Percentiles rank a stretch among this genome's conserved stretches.
Conservation (phyloP, 2,888 invertebrate species). For the Megastigmus dorsalis region DNA sequence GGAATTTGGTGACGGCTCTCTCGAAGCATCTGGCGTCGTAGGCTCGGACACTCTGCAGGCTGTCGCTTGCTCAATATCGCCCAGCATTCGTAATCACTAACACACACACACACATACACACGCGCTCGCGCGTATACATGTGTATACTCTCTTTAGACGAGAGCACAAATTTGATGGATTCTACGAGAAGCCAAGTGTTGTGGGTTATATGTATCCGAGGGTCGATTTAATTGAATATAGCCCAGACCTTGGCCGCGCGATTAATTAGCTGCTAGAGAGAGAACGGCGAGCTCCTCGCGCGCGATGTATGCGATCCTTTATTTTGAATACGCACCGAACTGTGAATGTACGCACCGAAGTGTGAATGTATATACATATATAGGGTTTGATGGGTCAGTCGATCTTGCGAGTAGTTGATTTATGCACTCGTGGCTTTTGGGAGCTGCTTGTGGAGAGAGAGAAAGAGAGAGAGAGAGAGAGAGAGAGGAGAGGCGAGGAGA, state of each 20-base stretch:
- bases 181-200: not conserved
- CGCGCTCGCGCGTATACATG: not conserved
- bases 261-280: slow-evolving; percentile 45
- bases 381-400: not conserved
- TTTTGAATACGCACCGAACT: no score
- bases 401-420: no score
- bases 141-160: not conserved
- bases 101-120: no score
- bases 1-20: slow-evolving; percentile 36
- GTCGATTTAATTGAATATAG: slow-evolving; percentile 57
- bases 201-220: slow-evolving; percentile 39
- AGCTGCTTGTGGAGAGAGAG: no score
- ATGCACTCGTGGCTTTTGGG: no score
- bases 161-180: slow-evolving; percentile 42
- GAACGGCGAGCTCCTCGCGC: no score
- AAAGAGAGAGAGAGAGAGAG: no score
- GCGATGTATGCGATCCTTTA: no score
- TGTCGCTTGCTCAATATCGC: not conserved
- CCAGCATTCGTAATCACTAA: slow-evolving; percentile 43
- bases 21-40: slow-evolving; percentile 27
- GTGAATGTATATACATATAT: not conserved
- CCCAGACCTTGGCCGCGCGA: slow-evolving; percentile 31
- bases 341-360: not conserved
- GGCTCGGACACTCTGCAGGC: not conserved
- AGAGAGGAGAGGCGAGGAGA: no score